Evolutionary conservation across 2,113 vertebrate species (phyloP), one percentile per base, ranked within the genome.

Genomic region (Triplophysa rosa): DNA sequence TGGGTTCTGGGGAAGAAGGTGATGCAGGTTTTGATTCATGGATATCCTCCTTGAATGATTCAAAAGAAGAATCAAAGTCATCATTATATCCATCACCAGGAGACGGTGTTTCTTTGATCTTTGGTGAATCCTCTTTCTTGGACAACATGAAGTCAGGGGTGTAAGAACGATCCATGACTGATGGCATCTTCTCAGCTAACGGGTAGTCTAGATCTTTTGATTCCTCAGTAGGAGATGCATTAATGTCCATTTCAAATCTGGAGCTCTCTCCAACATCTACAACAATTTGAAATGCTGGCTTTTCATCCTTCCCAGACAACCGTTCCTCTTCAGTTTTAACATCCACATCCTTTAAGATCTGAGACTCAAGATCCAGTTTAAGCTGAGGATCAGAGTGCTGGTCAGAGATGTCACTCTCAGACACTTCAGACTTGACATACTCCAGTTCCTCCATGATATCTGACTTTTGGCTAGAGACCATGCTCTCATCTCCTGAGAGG

Each of bases 361-460:
- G 78, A 67, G 84, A 84, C 17, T 91, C 89, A 78, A 88, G 73
- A 52, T 92, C 87, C 58, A 95, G 88, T 1, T 47, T 85, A 52
- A 94, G 65, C 54, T 92, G 84, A 77, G 14, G 86, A 83, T 87
- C 82, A 11, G 89, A 88, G 64, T 37, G 85, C 82, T 83, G 89
- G 86, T 90, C 87, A 78, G 77, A 84, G 75, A n/a, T 86, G 54
- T 89, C 88, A 67, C 58, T 80, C 23, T 82, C 79, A 23, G 80
- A 89, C 12, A 89, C 84, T 54, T 93, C 88, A 0, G 86, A 90
- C 67, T 90, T 89, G 47, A 88, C 45, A 52, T 77, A 86, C 13
- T 92, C 92, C 79, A 92, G 67, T 5, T 94, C 92, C 83, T 96
- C 93, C 73, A 89, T 84, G 82, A 94, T 84, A 81, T 95, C 93